Percentiles rank a stretch among this genome's conserved stretches.
Evolutionary conservation across 2,113 vertebrate species (phyloP).

Genomic region (Atrichornis clamosus): DNA sequence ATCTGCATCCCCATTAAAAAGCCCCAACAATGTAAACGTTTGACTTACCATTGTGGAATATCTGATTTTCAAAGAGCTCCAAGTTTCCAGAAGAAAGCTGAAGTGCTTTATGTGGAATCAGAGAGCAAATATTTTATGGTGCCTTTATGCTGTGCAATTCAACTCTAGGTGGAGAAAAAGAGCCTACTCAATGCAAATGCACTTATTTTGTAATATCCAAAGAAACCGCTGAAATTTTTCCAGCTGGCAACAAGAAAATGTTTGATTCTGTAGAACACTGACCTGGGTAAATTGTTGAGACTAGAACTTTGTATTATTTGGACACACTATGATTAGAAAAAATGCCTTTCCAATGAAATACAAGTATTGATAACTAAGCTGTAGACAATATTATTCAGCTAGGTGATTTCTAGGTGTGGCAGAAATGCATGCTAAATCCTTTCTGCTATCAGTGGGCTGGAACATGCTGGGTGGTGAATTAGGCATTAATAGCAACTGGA

Average conservation of each 20-base stretch:
- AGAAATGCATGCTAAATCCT: not conserved
- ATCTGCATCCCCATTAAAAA: not conserved
- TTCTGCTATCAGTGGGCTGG: not conserved
- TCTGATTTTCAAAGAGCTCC: not conserved
- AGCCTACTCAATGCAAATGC: not conserved
- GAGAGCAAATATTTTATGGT: not conserved
- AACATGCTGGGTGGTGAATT: not conserved
- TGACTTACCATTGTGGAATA: constrained; percentile 11
- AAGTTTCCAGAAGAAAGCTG: not conserved
- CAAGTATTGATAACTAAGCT: not conserved
- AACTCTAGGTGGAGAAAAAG: not conserved
- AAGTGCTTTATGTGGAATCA: not conserved
- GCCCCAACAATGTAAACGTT: not conserved
- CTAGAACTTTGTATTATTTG: not conserved
- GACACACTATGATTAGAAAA: not conserved
- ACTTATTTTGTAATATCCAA: not conserved
- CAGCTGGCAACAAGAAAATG: not conserved
- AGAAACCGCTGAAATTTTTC: not conserved
- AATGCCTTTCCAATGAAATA: not conserved
- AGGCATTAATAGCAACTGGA: not conserved
- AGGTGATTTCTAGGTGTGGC: not conserved
- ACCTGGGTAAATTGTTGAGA: not conserved
- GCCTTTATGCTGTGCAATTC: not conserved
- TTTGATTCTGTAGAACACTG: not conserved
- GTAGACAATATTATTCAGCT: not conserved